phyloP scores from a whole-genome alignment of 2,797 vertebrate species.

The Remorina albescens region DNA sequence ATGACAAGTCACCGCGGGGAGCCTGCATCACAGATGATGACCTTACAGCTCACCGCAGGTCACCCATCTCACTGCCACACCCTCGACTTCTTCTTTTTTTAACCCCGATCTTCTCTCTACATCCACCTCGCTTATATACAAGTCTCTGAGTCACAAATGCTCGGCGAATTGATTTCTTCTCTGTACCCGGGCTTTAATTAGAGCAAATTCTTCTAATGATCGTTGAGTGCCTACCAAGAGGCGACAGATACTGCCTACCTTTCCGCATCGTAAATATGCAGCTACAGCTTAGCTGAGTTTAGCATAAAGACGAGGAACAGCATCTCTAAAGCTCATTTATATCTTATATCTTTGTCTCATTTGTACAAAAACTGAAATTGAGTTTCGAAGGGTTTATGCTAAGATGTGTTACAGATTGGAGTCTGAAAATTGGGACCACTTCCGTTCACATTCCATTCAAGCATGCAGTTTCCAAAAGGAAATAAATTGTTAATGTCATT shows the following conservation, averaged over 20 bases:
- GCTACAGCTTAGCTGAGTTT: not conserved
- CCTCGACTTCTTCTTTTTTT: not conserved
- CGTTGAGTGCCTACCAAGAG: not conserved
- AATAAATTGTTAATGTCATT: not conserved
- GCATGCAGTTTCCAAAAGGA: not conserved
- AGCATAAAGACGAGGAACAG: not conserved
- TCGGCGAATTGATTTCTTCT: not conserved
- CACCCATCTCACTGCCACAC: conserved; percentile 24
- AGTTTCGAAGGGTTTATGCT: not conserved
- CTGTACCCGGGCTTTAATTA: not conserved
- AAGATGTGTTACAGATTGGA: not conserved
- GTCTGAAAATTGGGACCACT: too few relatives aligned
- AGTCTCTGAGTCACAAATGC: not conserved
- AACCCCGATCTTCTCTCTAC: not conserved
- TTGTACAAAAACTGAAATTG: not conserved
- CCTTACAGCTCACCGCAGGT: conserved; percentile 93
- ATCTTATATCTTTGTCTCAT: not conserved
- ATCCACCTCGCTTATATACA: not conserved
- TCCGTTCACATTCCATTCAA: not conserved
- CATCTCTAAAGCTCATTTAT: not conserved
- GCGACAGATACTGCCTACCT: not conserved
- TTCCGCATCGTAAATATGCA: not conserved
- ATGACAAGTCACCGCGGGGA: conserved; percentile 90
- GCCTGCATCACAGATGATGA: conserved; percentile 90
- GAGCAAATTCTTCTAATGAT: not conserved